Conservation (phyloP, 2,888 invertebrate genomes). For the Liodrosophila aerea region DNA sequence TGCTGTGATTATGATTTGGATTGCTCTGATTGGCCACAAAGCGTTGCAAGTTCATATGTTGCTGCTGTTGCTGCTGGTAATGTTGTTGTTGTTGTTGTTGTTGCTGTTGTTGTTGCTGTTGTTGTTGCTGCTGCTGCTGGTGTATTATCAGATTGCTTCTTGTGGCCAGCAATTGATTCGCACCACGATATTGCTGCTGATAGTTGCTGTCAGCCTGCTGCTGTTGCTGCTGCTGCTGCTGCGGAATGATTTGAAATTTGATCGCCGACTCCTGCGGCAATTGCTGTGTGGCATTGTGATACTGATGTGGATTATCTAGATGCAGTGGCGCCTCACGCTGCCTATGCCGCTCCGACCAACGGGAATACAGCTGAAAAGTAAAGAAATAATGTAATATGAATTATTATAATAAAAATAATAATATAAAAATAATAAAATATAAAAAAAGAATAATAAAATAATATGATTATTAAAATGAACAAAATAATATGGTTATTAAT, state of each 20-base stretch:
- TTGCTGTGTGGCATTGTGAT: slow-evolving; percentile 73
- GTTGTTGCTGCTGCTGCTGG: slow-evolving; percentile 73
- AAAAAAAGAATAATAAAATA: too few relatives aligned
- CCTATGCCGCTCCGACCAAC: slow-evolving; percentile 81
- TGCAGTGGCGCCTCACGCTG: slow-evolving; percentile 69
- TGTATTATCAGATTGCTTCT: slow-evolving; percentile 80
- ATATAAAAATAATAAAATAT: too few relatives aligned
- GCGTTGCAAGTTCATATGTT: slow-evolving; percentile 80
- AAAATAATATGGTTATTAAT: too few relatives aligned
- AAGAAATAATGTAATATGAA: neutral
- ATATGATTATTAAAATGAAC: too few relatives aligned
- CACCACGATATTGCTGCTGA: slow-evolving; percentile 74
- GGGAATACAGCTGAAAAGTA: slow-evolving; percentile 77
- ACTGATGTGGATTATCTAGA: slow-evolving; percentile 71
- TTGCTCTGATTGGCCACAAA: slow-evolving; percentile 72
- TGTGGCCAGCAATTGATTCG: slow-evolving; percentile 67
- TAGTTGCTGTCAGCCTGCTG: slow-evolving; percentile 56
- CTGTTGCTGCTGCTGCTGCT: slow-evolving; percentile 63
- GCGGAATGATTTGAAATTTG: slow-evolving; percentile 82
- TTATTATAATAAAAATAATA: neutral
- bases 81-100: slow-evolving; percentile 69
- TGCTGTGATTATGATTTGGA: slow-evolving; percentile 51
- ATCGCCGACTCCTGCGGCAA: slow-evolving; percentile 80
- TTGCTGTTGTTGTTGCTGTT: slow-evolving; percentile 73
- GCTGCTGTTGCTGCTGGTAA: slow-evolving; percentile 67